Evolutionary conservation across 2,888 invertebrate species (phyloP).

Genomic region (Venustoraphidia nigricollis): DNA sequence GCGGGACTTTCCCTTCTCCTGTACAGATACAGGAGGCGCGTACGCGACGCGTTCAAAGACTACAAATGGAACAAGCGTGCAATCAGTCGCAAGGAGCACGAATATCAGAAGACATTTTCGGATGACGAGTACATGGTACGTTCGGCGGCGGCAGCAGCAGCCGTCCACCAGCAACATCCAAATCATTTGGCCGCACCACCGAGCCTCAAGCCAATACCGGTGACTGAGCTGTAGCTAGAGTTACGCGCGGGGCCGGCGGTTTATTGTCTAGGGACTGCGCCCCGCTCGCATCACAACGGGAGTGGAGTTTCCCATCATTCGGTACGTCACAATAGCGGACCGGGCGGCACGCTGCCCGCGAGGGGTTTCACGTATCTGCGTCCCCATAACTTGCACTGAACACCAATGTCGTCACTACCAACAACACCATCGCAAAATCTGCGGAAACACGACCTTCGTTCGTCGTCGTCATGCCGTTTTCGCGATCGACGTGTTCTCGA

Average conservation of each 20-base stretch:
- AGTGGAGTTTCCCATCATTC: too few species aligned
- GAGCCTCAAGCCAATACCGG: constrained; percentile 58
- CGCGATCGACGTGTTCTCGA: too few species aligned
- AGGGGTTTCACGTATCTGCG: constrained; percentile 52
- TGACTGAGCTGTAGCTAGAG: constrained; percentile 92
- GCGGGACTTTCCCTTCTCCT: constrained; percentile 56
- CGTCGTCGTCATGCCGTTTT: too few species aligned
- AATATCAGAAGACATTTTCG: constrained; percentile 80
- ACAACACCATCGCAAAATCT: not conserved
- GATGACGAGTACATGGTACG: constrained; percentile 73
- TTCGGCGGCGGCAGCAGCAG: constrained; percentile 36
- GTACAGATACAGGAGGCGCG: constrained; percentile 64
- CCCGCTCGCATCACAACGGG: constrained; percentile 6
- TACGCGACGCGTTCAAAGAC: constrained; percentile 69
- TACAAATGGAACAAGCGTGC: constrained; percentile 65
- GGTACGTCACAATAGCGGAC: constrained; percentile 29
- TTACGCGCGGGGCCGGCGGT: constrained; percentile 79
- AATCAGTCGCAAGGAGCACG: constrained; percentile 63
- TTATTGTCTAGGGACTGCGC: constrained; percentile 43
- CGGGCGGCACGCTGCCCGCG: constrained; percentile 49
- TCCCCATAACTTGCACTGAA: constrained; percentile 2
- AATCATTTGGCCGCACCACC: constrained; percentile 18
- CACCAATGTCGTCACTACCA: not conserved
- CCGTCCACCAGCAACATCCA: constrained; percentile 34
- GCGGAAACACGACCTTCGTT: too few species aligned